Evolutionary conservation across 2,797 vertebrate genomes (phyloP).

Genomic region (Pseudomugil gertrudae): DNA sequence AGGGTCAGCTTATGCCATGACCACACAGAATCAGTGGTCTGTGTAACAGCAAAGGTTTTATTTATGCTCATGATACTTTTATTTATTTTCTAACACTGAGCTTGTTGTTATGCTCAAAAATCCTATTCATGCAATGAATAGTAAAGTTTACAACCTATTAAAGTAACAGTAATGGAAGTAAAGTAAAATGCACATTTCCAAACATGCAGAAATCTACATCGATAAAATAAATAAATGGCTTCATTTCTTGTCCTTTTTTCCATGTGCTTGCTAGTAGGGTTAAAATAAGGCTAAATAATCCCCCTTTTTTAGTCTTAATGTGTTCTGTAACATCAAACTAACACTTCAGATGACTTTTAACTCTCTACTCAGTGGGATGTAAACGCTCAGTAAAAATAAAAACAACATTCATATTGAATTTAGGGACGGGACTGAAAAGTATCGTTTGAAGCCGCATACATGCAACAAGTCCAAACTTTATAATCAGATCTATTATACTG

Average conservation of each 20-base stretch:
- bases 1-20: conserved; percentile 55
- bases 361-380: background rate
- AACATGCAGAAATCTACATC: background rate
- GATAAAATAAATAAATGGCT: conserved; percentile 11
- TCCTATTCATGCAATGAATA: background rate
- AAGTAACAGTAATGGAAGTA: conserved; percentile 21
- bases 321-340: background rate
- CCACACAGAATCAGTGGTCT: conserved; percentile 52
- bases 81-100: background rate
- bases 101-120: conserved; percentile 35
- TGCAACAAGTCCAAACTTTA: background rate
- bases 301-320: background rate
- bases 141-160: conserved; percentile 23
- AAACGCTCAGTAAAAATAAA: background rate
- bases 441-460: background rate
- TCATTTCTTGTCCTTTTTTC: background rate
- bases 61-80: conserved; percentile 7
- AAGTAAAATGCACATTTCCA: conserved; percentile 12
- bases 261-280: conserved; percentile 14
- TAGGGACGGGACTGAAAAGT: background rate
- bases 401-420: background rate
- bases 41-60: conserved; percentile 35
- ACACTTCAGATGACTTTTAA: background rate
- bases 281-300: conserved; percentile 2
- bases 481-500: background rate